Percentiles rank a stretch among this genome's conserved stretches.
Conservation (phyloP, 2,888 invertebrate genomes). For the Caenorhabditis sp. region DNA sequence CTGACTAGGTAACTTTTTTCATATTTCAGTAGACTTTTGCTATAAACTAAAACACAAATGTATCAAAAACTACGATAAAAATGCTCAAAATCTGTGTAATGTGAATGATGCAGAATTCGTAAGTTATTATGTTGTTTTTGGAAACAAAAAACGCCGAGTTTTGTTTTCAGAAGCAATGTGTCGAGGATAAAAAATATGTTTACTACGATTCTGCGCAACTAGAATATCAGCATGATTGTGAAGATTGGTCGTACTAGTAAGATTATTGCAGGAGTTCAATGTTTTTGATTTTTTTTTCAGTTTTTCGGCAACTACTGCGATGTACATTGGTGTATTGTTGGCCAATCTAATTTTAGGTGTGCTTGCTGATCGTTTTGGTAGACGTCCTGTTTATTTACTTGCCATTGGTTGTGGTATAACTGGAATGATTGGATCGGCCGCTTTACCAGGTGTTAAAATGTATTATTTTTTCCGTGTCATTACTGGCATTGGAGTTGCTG, state of each 20-base stretch:
- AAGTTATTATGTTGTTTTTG: not conserved
- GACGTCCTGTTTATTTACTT: constrained; percentile 26
- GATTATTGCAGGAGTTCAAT: no score
- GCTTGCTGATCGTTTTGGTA: constrained; percentile 27
- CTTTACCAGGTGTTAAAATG: constrained; percentile 14
- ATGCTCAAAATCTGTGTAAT: constrained; percentile 12
- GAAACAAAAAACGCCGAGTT: not conserved
- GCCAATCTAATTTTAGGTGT: constrained; percentile 25
- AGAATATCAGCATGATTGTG: constrained; percentile 37
- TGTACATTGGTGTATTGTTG: constrained; percentile 27
- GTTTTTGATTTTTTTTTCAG: no score
- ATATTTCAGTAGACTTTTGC: constrained; percentile 14
- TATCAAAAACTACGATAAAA: constrained; percentile 16
- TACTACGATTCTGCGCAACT: constrained; percentile 33
- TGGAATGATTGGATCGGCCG: constrained; percentile 22
- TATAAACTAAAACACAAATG: constrained; percentile 26
- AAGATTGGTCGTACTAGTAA: constrained; percentile 18
- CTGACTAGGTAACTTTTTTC: not conserved
- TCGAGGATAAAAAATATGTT: constrained; percentile 18
- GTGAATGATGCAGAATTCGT: not conserved
- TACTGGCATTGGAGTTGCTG: constrained; percentile 29
- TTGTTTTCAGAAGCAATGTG: constrained; percentile 8
- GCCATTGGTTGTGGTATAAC: constrained; percentile 24
- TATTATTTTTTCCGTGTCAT: constrained; percentile 38
- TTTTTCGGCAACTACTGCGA: constrained; percentile 16